Conservation (phyloP, 2,888 invertebrate genomes). For the Drosophila imparisetae region DNA sequence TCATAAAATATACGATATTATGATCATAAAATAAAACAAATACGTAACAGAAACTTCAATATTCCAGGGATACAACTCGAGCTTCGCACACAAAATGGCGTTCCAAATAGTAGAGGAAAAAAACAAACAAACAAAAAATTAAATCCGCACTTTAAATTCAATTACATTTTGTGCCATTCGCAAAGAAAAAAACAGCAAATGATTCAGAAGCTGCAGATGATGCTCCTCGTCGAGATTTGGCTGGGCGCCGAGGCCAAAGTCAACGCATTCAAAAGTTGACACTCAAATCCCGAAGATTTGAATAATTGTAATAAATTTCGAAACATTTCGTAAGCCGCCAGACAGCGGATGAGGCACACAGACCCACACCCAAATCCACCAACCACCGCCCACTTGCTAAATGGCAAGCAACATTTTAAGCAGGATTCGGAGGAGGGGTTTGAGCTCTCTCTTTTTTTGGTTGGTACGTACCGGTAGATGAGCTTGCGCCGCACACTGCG, state of each 20-base stretch:
- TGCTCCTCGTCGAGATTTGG: slow-evolving; percentile 44
- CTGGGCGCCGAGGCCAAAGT: slow-evolving; percentile 38
- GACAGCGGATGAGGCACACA: slow-evolving; percentile 66
- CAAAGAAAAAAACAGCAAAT: slow-evolving; percentile 20
- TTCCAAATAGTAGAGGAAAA: slow-evolving; percentile 22
- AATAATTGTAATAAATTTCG: slow-evolving; percentile 80
- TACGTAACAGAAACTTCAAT: slow-evolving; percentile 3
- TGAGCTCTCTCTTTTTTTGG: slow-evolving; percentile 4
- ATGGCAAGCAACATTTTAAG: slow-evolving; percentile 41
- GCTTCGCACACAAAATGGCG: not conserved
- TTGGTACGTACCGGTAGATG: slow-evolving; percentile 93
- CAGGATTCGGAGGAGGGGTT: slow-evolving; percentile 7
- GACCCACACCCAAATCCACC: slow-evolving; percentile 9
- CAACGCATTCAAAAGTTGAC: slow-evolving; percentile 81
- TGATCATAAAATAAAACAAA: slow-evolving; percentile 22
- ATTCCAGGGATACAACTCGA: not conserved
- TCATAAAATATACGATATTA: slow-evolving; percentile 48
- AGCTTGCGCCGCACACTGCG: slow-evolving; percentile 97
- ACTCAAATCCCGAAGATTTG: slow-evolving; percentile 77
- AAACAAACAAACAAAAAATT: slow-evolving; percentile 46
- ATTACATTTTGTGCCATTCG: slow-evolving; percentile 67
- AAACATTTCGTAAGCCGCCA: slow-evolving; percentile 70
- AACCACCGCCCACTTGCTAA: slow-evolving; percentile 30
- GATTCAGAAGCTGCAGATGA: slow-evolving; percentile 59
- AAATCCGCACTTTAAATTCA: slow-evolving; percentile 78